Evolutionary conservation across 2,797 vertebrate species (phyloP), one percentile per base, ranked within the genome.

Genomic region (Prunella strophiata): DNA sequence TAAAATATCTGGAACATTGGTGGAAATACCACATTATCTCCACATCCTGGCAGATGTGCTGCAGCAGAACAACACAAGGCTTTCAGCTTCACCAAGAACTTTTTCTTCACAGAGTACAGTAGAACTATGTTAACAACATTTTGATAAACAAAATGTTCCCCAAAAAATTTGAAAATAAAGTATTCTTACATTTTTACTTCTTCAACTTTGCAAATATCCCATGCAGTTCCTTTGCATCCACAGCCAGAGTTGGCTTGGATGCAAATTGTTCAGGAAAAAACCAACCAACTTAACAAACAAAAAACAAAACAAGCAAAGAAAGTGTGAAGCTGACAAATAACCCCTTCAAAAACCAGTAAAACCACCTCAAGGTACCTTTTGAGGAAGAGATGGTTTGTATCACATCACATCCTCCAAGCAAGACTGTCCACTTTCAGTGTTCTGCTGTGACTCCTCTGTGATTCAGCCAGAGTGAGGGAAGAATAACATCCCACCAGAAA

Each of bases 251-350:
- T 70, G 25, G 4, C 26, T 57, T 75, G 45, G 13, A 32, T n/a
- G 9, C 13, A 68, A 47, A 58, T 15, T n/a, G 6, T 25, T 71
- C 4, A 21, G 23, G 25, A 12, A 21, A 13, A 20, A 23, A 7
- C 0, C 1, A 11, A 13, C 1, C 6, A 43, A n/a, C n/a, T n/a
- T n/a, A 21, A 0, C 2, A 12, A 43, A 8, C 10, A 25, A 48
- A 42, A 4, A n/a, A n/a, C n/a, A 8, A 23, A n/a, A 5, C 25
- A 16, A 21, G 2, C 0, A 42, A 85, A 77, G 81, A 26, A 17
- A 10, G 0, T 6, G 3, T 40, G 65, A 43, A 71, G 72, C 5
- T 11, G 40, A 10, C 2, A 57, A 72, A 80, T 34, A 84, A 36
- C 2, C 0, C 2, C 2, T 16, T 34, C 18, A 47, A 68, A 42